Base-by-base conservation (phyloP, 2,113 vertebrate species). In the Sarotherodon lohbergeri region DNA sequence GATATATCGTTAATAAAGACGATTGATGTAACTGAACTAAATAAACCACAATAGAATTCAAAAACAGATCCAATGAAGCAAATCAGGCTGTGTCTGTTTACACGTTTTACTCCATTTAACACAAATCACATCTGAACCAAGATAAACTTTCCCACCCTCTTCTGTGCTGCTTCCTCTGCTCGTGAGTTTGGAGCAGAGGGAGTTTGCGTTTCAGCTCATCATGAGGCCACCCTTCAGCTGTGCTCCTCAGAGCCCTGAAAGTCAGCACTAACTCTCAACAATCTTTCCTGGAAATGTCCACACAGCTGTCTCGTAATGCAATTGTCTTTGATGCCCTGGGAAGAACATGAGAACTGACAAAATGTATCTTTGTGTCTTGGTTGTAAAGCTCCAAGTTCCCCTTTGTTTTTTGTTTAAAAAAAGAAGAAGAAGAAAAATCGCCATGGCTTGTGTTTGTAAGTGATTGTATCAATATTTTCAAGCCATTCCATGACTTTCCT, bases 101-200 rank as follows among this genome's bases (percentile, higher is more conserved):
- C 29, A 86, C 2, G 82, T 84, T 92, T 85, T 82, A 76, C 76
- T 82, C 66, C 52, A 88, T 93, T 93, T 80, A 43, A 82, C 85
- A 84, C 32, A 29, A 82, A 32, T 82, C 24, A 27, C 19, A 76
- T 59, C 12, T 29, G 19, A 87, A 87, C 78, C 66, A 89, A 92
- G 36, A 87, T 34, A 88, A 91, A 93, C 83, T 78, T 34, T 84
- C 86, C 87, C 68, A 54, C 81, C 73, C 79, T 89, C 34, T n/a
- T 29, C 84, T 76, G 52, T 17, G 78, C 57, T 36, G 87, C 76
- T 71, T 81, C 29, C 57, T 46, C n/a, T 27, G 66, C 80, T 19
- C 3, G 11, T 36, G 71, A 81, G 73, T 76, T 81, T 36, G 56
- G 12, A 86, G 34, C 36, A 59, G 66, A 85, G 41, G 6, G 43